phyloP scores from a whole-genome alignment of 1,140 invertebrate genomes.

The Zaprionus kolodkinae region DNA sequence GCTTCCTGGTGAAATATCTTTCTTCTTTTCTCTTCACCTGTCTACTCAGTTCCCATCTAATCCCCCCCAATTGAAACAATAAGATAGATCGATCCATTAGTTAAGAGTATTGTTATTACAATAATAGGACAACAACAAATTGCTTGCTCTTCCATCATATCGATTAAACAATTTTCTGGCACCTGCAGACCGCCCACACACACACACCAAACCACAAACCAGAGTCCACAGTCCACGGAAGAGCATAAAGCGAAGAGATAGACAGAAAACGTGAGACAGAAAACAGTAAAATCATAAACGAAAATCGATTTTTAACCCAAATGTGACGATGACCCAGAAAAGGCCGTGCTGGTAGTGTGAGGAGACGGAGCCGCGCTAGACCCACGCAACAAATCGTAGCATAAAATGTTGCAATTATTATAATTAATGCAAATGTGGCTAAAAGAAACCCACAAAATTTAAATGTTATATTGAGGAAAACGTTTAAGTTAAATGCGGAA shows the following conservation, averaged over 20 bases:
- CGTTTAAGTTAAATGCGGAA: conserved; percentile 14
- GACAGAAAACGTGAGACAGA: conserved; percentile 34
- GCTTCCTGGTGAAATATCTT: not conserved
- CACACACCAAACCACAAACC: not conserved
- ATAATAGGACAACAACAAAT: conserved; percentile 48
- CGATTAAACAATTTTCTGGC: conserved; percentile 54
- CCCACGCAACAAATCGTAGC: conserved; percentile 38
- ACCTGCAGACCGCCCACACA: conserved; percentile 34
- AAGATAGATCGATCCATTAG: conserved; percentile 23
- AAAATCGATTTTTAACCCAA: conserved; percentile 60
- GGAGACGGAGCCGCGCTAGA: not conserved
- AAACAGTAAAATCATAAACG: conserved; percentile 50
- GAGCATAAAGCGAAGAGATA: conserved; percentile 18
- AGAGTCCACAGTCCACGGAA: conserved; percentile 30
- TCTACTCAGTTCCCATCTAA: conserved; percentile 3
- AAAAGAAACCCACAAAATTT: conserved; percentile 13
- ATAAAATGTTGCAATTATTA: conserved; percentile 53
- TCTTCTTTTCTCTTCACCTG: not conserved
- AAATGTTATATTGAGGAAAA: conserved; percentile 11
- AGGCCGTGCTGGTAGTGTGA: not conserved
- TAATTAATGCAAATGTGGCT: conserved; percentile 50
- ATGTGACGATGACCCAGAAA: conserved; percentile 51
- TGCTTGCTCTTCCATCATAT: conserved; percentile 47
- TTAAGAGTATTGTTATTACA: conserved; percentile 4
- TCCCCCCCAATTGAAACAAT: not conserved